Evolutionary conservation across 2,888 invertebrate genomes (phyloP).

Genomic region (Resseliella maxima): DNA sequence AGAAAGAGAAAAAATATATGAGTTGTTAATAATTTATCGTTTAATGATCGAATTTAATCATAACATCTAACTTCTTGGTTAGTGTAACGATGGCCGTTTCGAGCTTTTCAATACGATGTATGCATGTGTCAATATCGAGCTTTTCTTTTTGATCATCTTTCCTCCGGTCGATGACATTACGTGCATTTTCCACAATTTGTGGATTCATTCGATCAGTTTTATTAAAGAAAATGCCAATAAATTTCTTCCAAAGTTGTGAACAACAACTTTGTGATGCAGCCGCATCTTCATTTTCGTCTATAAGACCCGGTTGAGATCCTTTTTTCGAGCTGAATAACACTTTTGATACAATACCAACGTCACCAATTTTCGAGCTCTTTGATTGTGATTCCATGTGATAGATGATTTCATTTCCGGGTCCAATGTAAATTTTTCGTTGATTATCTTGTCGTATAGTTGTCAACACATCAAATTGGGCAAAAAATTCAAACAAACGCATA

Average conservation of each 20-base stretch:
- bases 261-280: not conserved
- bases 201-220: conserved; percentile 53
- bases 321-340: conserved; percentile 23
- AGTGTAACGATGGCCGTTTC: not conserved
- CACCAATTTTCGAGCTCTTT: conserved; percentile 9
- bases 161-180: conserved; percentile 32
- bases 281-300: not conserved
- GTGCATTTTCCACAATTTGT: conserved; percentile 51
- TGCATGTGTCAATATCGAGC: conserved; percentile 41
- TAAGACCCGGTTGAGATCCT: conserved; percentile 6
- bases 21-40: not conserved
- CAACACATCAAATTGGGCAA: conserved; percentile 40
- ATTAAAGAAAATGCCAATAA: conserved; percentile 42
- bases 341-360: conserved; percentile 42
- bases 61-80: not conserved
- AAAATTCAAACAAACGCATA: conserved; percentile 46
- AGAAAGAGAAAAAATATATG: too few relatives aligned
- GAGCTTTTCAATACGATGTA: conserved; percentile 11
- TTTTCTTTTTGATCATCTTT: conserved; percentile 51
- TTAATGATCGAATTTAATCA: not conserved
- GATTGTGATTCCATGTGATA: conserved; percentile 2
- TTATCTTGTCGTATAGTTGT: not conserved
- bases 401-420: conserved; percentile 24
- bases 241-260: conserved; percentile 42
- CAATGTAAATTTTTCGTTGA: conserved; percentile 45